These are phyloP conservation scores for Menura novaehollandiae DNA, from an alignment of 2,113 vertebrate species.

Conservation along the genomic window DNA sequence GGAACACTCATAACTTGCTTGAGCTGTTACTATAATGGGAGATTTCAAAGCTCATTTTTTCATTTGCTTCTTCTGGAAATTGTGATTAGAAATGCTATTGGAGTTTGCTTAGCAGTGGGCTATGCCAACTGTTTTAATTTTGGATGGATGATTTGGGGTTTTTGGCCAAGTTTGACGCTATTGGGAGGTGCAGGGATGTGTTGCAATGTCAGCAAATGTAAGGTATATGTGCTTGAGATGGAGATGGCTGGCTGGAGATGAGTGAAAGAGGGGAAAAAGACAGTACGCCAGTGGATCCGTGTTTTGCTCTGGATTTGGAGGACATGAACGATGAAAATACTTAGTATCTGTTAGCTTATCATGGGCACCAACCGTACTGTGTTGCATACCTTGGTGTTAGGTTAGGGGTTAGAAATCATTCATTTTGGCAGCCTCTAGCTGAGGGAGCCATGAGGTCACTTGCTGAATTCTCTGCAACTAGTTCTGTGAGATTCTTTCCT, in stretches of 20 bases:
- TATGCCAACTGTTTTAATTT: background rate
- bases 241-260: background rate
- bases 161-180: background rate
- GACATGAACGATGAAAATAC: background rate
- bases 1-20: background rate
- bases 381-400: background rate
- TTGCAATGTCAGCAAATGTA: background rate
- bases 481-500: slow-evolving; percentile 40
- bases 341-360: background rate
- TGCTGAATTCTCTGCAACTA: background rate
- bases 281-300: background rate
- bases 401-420: background rate
- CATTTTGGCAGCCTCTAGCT: background rate
- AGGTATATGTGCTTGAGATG: fast-evolving
- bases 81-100: background rate
- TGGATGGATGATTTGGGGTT: fast-evolving
- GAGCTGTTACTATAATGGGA: background rate
- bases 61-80: background rate
- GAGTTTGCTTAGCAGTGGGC: background rate
- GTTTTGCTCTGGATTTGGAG: background rate
- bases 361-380: background rate
- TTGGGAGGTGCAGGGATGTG: too few relatives aligned
- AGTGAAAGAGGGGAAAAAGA: background rate
- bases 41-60: background rate
- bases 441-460: background rate